Evolutionary conservation across 2,113 vertebrate genomes (phyloP).

Genomic region (Phrynocephalus versicolor): DNA sequence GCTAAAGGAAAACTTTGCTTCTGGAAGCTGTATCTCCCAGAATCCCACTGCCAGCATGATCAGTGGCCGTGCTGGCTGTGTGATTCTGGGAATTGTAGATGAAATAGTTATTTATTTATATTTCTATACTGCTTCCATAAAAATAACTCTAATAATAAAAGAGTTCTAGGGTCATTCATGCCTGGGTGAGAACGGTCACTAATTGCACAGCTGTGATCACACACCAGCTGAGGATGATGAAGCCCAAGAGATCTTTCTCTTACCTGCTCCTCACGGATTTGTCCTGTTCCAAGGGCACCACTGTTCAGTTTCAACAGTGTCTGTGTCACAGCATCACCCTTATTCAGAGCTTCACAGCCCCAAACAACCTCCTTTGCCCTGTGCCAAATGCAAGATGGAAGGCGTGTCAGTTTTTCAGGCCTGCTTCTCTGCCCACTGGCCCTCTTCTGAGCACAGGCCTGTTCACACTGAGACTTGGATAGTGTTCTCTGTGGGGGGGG

Average conservation of each 20-base stretch:
- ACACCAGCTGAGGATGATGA: too few relatives aligned
- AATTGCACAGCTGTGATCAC: too few relatives aligned
- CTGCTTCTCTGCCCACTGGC: neutral
- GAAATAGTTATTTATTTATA: neutral
- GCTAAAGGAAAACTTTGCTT: too few relatives aligned
- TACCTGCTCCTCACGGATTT: neutral
- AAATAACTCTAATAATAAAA: too few relatives aligned
- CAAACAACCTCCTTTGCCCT: constrained; percentile 12
- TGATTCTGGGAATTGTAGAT: neutral
- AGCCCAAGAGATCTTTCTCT: neutral
- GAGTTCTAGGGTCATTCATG: neutral
- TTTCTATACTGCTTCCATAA: neutral
- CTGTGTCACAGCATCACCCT: neutral
- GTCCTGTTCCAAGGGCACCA: neutral
- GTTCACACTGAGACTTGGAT: neutral
- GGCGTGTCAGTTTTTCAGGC: neutral
- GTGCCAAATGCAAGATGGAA: neutral
- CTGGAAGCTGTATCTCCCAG: too few relatives aligned
- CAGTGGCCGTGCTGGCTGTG: neutral
- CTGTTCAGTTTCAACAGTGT: neutral
- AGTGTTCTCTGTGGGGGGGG: neutral
- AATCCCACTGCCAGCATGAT: too few relatives aligned
- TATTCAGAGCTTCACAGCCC: fast-evolving
- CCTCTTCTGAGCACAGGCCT: neutral
- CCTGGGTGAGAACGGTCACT: neutral